Conservation (phyloP, 2,113 vertebrate genomes). For the Osmerus mordax region DNA sequence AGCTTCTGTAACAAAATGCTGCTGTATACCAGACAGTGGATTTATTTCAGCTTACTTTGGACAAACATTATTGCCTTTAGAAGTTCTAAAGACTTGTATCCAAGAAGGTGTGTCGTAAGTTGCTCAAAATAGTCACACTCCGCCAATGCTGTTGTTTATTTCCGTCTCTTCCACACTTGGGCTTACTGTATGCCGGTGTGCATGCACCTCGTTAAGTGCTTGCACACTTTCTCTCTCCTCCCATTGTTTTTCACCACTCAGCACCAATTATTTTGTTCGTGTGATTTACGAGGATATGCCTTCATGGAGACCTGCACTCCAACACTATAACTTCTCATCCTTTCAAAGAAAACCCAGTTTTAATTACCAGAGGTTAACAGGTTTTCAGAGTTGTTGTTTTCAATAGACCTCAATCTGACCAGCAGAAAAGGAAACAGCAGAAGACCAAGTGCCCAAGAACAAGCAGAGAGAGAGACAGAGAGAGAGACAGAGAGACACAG, state of each 20-base stretch:
- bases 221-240: not conserved
- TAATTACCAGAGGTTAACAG: constrained; percentile 30
- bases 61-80: constrained; percentile 39
- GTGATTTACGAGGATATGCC: constrained; percentile 46
- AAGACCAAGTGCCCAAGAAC: not conserved
- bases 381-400: constrained; percentile 25
- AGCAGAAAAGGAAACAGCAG: not conserved
- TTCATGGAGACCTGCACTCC: not conserved
- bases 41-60: constrained; percentile 34
- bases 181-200: no score
- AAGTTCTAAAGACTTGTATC: constrained; percentile 31
- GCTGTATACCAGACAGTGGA: constrained; percentile 27
- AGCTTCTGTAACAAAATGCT: constrained; percentile 18
- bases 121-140: no score
- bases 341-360: constrained; percentile 16
- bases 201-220: not conserved
- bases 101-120: no score
- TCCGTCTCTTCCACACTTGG: no score
- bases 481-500: not conserved
- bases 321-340: constrained; percentile 9
- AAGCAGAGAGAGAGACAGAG: not conserved
- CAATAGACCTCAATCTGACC: constrained; percentile 11
- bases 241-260: constrained; percentile 16
- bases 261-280: constrained; percentile 47
- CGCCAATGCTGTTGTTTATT: no score